Evolutionary conservation across 1,140 invertebrate genomes (phyloP).

Genomic region (Metaphire vulgaris): DNA sequence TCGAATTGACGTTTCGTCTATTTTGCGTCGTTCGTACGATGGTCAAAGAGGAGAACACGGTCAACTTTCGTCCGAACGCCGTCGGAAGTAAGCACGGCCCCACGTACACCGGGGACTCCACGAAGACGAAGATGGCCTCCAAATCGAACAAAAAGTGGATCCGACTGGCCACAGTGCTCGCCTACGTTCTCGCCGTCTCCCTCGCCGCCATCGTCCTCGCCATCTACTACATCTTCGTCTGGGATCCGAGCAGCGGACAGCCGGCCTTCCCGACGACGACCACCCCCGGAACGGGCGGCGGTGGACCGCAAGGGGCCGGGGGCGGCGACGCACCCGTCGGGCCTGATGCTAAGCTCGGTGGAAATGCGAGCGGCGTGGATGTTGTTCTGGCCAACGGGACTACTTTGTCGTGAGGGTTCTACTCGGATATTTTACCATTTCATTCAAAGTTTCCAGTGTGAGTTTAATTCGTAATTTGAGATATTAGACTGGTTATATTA

Average conservation of each 20-base stretch:
- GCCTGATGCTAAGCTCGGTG: background rate
- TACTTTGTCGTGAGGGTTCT: background rate
- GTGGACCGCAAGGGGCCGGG: background rate
- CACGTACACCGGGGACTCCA: constrained; percentile 40
- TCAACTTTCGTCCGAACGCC: background rate
- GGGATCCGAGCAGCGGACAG: constrained; percentile 64
- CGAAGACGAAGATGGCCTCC: constrained; percentile 46
- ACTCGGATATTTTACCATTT: no score
- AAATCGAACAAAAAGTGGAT: constrained; percentile 57
- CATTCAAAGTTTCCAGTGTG: no score
- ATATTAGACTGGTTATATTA: no score
- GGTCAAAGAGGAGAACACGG: background rate
- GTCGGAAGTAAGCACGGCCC: constrained; percentile 34
- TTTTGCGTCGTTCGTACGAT: background rate
- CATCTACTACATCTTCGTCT: constrained; percentile 90
- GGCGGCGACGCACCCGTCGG: background rate
- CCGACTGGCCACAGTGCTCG: constrained; percentile 86
- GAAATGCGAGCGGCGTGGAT: background rate
- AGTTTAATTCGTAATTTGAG: no score
- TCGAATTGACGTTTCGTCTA: background rate
- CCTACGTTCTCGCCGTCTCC: constrained; percentile 90
- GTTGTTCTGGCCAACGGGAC: background rate
- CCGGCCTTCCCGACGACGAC: background rate
- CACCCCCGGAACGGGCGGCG: background rate
- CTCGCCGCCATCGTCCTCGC: constrained; percentile 88